Conservation (phyloP, 2,888 invertebrate species). For the Antitype chi region DNA sequence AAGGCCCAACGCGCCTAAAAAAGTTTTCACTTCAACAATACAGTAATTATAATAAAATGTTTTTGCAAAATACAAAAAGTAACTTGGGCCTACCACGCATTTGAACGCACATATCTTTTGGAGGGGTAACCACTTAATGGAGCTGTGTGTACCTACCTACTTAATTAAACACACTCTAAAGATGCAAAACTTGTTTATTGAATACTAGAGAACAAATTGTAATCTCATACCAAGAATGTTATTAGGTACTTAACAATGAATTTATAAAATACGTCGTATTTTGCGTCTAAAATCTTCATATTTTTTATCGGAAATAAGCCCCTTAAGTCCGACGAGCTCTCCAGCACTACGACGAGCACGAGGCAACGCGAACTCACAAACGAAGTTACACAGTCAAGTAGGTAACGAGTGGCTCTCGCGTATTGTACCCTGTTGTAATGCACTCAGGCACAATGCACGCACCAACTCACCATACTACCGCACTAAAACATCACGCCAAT, state of each 20-base stretch:
- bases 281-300: neutral
- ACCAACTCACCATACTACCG: constrained; percentile 55
- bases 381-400: constrained; percentile 90
- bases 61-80: no score
- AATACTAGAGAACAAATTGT: neutral
- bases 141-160: no score
- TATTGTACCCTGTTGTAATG: constrained; percentile 80
- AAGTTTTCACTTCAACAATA: no score
- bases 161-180: neutral
- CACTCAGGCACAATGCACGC: constrained; percentile 70
- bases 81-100: no score
- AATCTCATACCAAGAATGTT: neutral
- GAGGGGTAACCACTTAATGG: no score
- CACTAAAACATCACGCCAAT: constrained; percentile 45
- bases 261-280: neutral
- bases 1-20: no score
- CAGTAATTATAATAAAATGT: no score
- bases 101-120: no score
- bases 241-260: neutral
- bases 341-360: constrained; percentile 66
- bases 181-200: neutral
- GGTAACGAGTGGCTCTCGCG: constrained; percentile 87
- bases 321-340: constrained; percentile 61
- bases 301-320: constrained; percentile 5
- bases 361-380: constrained; percentile 82